phyloP scores from a whole-genome alignment of 2,888 invertebrate species.

The Smittia aterrima region DNA sequence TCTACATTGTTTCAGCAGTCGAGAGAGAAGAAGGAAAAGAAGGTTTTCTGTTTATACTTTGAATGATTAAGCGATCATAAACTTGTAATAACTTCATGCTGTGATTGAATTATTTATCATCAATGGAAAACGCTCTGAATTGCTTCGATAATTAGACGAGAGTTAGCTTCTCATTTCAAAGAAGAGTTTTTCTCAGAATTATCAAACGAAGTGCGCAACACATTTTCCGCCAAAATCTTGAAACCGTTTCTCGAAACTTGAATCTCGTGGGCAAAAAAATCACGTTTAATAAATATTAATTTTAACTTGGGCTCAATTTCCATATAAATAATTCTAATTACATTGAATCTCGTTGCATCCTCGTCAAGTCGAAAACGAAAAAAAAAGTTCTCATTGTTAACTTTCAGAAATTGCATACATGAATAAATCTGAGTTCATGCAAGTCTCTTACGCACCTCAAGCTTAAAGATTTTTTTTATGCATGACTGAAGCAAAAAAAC shows the following conservation, averaged over 20 bases:
- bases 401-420: constrained; percentile 20
- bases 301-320: constrained; percentile 1
- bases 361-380: background rate
- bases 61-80: constrained; percentile 33
- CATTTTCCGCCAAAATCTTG: no score
- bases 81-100: background rate
- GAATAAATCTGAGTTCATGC: constrained; percentile 35
- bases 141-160: no score
- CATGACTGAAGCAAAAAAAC: background rate
- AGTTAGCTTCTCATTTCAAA: no score
- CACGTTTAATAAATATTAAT: background rate
- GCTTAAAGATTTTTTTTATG: constrained; percentile 28
- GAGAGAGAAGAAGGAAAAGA: background rate
- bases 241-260: no score
- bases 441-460: constrained; percentile 26
- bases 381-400: constrained; percentile 5
- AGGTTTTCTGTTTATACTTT: constrained; percentile 18
- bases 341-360: constrained; percentile 34
- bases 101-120: constrained; percentile 1
- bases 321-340: constrained; percentile 39
- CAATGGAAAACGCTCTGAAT: no score
- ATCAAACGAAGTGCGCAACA: no score
- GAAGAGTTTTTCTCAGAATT: no score
- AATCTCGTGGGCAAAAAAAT: no score
- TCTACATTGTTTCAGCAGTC: background rate